phyloP scores from a whole-genome alignment of 2,113 vertebrate genomes.

The Labeo catla region DNA sequence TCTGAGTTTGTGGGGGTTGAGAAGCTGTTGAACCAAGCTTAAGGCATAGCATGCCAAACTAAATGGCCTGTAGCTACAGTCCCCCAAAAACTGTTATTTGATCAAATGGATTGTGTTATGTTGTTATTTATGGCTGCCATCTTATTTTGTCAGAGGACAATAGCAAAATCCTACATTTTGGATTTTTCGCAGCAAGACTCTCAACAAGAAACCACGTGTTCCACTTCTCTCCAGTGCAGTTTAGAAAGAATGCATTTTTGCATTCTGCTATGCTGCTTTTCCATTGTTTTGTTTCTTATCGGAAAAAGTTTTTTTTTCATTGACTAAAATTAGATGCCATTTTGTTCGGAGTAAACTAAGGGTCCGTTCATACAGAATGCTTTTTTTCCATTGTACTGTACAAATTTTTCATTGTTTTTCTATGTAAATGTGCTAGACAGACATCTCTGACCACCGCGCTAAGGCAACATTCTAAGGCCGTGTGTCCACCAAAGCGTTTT shows the following conservation, averaged over 20 bases:
- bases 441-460: too few species aligned
- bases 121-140: conserved; percentile 1
- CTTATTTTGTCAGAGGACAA: not conserved
- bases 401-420: too few species aligned
- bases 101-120: not conserved
- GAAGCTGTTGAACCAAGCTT: conserved; percentile 36
- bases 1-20: conserved; percentile 31
- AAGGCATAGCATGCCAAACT: not conserved
- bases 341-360: too few species aligned
- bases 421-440: too few species aligned
- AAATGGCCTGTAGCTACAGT: not conserved
- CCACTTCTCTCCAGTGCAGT: not conserved
- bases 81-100: conserved; percentile 22
- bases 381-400: too few species aligned
- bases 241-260: not conserved
- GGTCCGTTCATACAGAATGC: too few species aligned
- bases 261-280: not conserved
- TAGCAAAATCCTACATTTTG: not conserved
- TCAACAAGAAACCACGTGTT: not conserved
- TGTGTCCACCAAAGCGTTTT: not conserved
- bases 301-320: too few species aligned
- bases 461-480: too few species aligned
- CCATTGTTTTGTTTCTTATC: not conserved
- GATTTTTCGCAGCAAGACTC: not conserved
- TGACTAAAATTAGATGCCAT: too few species aligned